Evolutionary conservation across 2,113 vertebrate species (phyloP).

Genomic region (Alligator sinensis): DNA sequence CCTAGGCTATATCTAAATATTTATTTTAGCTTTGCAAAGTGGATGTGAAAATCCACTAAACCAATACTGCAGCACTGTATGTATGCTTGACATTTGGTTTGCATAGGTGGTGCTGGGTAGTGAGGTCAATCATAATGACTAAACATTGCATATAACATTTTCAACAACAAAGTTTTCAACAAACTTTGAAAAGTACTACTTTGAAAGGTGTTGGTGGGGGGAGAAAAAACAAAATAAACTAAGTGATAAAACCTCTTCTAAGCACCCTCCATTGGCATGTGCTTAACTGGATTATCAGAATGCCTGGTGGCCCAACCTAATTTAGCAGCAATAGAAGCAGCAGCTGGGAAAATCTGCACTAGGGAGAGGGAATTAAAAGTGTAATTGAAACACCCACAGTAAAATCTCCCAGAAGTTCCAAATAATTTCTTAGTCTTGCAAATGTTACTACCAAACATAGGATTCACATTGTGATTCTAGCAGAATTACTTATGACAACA

Average conservation of each 20-base stretch:
- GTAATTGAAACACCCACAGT: not conserved
- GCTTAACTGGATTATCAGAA: not conserved
- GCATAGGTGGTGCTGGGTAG: not conserved
- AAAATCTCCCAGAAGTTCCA: slow-evolving; percentile 36
- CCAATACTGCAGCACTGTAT: not conserved
- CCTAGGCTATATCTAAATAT: not conserved
- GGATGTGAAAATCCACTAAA: not conserved
- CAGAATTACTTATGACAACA: slow-evolving; percentile 53
- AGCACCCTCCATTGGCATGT: not conserved
- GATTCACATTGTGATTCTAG: slow-evolving; percentile 33
- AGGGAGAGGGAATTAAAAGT: slow-evolving; percentile 50
- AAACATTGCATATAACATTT: not conserved
- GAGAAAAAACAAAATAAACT: too few relatives aligned
- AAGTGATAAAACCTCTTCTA: not conserved
- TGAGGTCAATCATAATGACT: not conserved
- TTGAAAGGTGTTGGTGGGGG: not conserved
- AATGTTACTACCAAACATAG: slow-evolving; percentile 7
- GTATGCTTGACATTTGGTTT: not conserved
- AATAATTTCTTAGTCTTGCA: slow-evolving; percentile 46
- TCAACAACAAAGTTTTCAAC: not conserved
- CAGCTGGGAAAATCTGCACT: not conserved
- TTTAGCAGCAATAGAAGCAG: slow-evolving; percentile 25
- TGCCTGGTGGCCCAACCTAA: slow-evolving; percentile 13
- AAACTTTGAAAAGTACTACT: not conserved
- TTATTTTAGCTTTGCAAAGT: not conserved